Base-by-base conservation (phyloP, 2,113 vertebrate species). In the Hirundichthys speculiger region DNA sequence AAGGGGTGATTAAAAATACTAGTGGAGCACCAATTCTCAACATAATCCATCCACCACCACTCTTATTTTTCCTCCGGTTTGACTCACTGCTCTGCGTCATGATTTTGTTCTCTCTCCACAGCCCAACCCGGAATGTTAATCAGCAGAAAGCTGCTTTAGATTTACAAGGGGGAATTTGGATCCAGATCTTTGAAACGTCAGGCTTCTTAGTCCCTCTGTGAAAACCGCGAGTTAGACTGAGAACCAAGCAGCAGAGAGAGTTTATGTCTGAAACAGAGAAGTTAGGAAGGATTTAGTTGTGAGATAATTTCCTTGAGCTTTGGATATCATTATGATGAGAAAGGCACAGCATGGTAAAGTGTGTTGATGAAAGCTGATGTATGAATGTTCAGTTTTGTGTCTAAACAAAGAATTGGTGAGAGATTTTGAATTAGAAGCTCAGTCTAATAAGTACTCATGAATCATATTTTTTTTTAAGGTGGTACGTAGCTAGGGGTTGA, bases 71-170 rank as follows among this genome's bases (percentile, higher is more conserved):
- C 12, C 52, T 60, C 43, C 24, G n/a, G 5, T 69, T 85, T 69
- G 75, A 85, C 61, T 86, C 51, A 47, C 60, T 51, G 27, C 46
- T 77, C 55, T 79, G 79, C 51, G 45, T 80, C 82, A 78, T 42
- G 53, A 30, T 64, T 77, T 59, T n/a, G n/a, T 54, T 24, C 61
- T 63, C 55, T 22, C 58, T 69, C 18, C 69, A 38, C 51, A 38
- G 68, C 64, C 56, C 63, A 75, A 74, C 20, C 15, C 21, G 75
- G 84, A 83, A 89, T 85, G 79, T 87, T 90, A 89, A 88, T 85
- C 80, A 81, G 70, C 63, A 80, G 50, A 88, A 84, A 88, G 84
- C 86, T 71, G 88, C 86, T 90, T 87, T 79, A 82, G 77, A 86
- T 88, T 90, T 86, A 75, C 70, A 65, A 80, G 68, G 47, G 68